Evolutionary conservation across 2,797 vertebrate genomes (phyloP).

Genomic region (Sebastes trivittatus): DNA sequence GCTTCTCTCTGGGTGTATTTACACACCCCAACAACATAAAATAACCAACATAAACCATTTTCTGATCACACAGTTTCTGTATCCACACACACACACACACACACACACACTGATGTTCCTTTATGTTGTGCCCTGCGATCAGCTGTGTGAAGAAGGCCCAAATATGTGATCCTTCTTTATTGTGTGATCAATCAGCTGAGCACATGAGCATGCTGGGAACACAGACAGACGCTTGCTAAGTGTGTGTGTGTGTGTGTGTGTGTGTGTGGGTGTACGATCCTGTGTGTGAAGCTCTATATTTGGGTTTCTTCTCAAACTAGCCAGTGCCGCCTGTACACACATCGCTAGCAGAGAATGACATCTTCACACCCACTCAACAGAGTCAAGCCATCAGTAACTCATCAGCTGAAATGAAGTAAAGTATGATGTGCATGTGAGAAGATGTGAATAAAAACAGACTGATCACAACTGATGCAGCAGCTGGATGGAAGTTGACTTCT

Average conservation of each 20-base stretch:
- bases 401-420: constrained; percentile 24
- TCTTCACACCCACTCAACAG: constrained; percentile 40
- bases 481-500: background rate
- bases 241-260: background rate
- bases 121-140: constrained; percentile 34
- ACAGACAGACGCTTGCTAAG: background rate
- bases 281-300: constrained; percentile 7
- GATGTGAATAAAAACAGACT: constrained; percentile 26
- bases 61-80: background rate
- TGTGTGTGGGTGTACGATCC: background rate
- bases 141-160: constrained; percentile 32
- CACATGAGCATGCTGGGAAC: constrained; percentile 27
- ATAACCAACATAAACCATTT: background rate
- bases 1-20: background rate
- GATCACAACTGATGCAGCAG: constrained; percentile 9
- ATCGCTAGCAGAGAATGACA: constrained; percentile 17
- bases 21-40: background rate
- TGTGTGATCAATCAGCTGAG: constrained; percentile 38
- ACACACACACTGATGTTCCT: constrained; percentile 24
- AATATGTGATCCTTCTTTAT: constrained; percentile 49
- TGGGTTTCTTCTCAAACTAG: background rate
- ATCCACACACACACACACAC: background rate
- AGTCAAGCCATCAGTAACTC: constrained; percentile 51
- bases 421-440: constrained; percentile 12
- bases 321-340: constrained; percentile 20